These are phyloP conservation scores for Drosophila orena DNA, from an alignment of 1,140 invertebrate species.

Conservation along the genomic window DNA sequence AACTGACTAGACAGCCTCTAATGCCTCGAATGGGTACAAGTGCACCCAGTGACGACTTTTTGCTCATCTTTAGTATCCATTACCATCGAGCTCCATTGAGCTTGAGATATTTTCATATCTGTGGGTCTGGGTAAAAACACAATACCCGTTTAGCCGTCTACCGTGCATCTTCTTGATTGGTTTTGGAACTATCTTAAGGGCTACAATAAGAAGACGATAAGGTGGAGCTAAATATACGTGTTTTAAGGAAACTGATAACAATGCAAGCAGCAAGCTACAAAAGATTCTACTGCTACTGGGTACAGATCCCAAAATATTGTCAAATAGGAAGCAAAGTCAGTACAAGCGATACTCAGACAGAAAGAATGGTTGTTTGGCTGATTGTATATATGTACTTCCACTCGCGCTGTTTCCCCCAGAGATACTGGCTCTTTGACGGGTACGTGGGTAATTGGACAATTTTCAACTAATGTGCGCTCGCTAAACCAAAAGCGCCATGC, in stretches of 20 bases:
- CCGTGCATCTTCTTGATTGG: background rate
- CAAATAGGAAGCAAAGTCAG: background rate
- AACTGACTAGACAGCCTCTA: slow-evolving; percentile 1
- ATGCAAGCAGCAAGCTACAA: too few relatives aligned
- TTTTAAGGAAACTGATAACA: background rate
- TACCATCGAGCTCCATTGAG: background rate
- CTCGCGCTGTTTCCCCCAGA: slow-evolving; percentile 3
- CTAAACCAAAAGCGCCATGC: slow-evolving; percentile 4
- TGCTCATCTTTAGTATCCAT: slow-evolving; percentile 1
- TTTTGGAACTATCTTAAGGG: background rate
- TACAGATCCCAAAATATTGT: too few relatives aligned
- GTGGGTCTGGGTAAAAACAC: background rate
- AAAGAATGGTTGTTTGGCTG: slow-evolving; percentile 4
- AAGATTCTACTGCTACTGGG: background rate
- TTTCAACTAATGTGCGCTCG: slow-evolving; percentile 33
- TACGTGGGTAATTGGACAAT: slow-evolving; percentile 45
- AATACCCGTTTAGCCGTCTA: background rate
- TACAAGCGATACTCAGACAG: background rate
- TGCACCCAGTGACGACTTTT: background rate
- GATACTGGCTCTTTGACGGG: slow-evolving; percentile 26
- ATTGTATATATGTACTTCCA: background rate
- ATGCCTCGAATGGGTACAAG: background rate
- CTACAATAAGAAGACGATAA: background rate
- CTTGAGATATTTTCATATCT: background rate
- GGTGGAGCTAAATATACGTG: background rate